phyloP scores from a whole-genome alignment of 2,797 vertebrate species.

The Triplophysa yarkandensis region DNA sequence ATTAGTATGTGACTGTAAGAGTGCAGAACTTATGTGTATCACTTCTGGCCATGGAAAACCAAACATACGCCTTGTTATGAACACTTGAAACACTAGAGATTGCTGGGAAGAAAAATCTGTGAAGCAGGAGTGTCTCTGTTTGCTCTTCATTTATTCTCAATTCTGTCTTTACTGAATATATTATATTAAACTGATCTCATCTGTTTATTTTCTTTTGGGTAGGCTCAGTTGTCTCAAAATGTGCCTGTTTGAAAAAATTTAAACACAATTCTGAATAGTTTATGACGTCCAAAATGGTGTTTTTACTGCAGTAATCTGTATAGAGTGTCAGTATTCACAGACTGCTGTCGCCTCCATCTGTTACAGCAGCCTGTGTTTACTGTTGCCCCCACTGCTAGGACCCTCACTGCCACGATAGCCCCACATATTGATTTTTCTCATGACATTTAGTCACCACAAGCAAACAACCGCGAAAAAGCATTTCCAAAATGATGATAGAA shows the following conservation, averaged over 20 bases:
- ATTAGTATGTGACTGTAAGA: no score
- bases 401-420: slow-evolving; percentile 16
- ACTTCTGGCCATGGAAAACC: no score
- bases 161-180: background rate
- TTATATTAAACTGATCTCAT: background rate
- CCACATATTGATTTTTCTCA: slow-evolving; percentile 62
- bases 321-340: slow-evolving; percentile 31
- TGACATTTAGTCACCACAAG: slow-evolving; percentile 50
- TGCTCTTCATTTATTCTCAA: background rate
- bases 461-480: slow-evolving; percentile 8
- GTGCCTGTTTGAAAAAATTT: background rate
- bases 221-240: background rate
- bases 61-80: no score
- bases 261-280: background rate
- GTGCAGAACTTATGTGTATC: background rate
- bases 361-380: slow-evolving; percentile 51
- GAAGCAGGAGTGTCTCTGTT: background rate
- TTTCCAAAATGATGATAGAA: background rate
- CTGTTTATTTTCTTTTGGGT: background rate
- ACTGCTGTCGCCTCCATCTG: slow-evolving; percentile 44
- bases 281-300: background rate
- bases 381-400: slow-evolving; percentile 34
- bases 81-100: background rate
- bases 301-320: slow-evolving; percentile 29
- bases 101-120: background rate